Percentiles rank a stretch among this genome's conserved stretches.
Conservation (phyloP, 1,140 invertebrate species). For the Trichonephila inaurata region DNA sequence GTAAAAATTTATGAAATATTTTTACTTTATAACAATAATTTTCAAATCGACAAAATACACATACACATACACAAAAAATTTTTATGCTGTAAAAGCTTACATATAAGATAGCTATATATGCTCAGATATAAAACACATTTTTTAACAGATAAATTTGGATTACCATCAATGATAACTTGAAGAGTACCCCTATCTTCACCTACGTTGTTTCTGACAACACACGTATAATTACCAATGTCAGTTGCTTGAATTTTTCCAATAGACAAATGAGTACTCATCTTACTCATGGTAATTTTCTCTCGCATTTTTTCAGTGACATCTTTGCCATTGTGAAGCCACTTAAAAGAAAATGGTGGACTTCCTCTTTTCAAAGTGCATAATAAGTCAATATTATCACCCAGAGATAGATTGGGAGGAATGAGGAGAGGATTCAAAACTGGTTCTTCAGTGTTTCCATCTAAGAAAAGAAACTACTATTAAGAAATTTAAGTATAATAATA, state of each 20-base stretch:
- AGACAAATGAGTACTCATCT: background rate
- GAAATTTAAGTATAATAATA: too few species aligned
- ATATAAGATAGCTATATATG: too few species aligned
- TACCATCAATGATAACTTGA: slow-evolving; percentile 67
- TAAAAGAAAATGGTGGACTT: slow-evolving; percentile 32
- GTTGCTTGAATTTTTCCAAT: slow-evolving; percentile 54
- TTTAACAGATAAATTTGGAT: background rate
- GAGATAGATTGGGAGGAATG: slow-evolving; percentile 26
- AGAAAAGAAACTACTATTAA: background rate
- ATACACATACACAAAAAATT: too few species aligned
- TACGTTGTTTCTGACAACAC: slow-evolving; percentile 78
- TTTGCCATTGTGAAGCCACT: slow-evolving; percentile 44
- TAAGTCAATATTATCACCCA: slow-evolving; percentile 25
- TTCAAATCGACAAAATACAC: too few species aligned
- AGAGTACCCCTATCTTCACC: slow-evolving; percentile 77
- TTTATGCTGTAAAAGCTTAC: too few species aligned
- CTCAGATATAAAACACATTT: too few species aligned
- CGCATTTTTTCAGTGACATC: background rate
- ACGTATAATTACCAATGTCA: slow-evolving; percentile 79
- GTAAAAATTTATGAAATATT: too few species aligned
- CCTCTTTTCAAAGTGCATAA: slow-evolving; percentile 51
- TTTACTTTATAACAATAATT: too few species aligned
- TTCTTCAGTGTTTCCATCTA: background rate
- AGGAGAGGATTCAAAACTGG: background rate
- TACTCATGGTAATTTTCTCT: background rate